phyloP scores from a whole-genome alignment of 2,888 invertebrate species.

The Volucella inanis region DNA sequence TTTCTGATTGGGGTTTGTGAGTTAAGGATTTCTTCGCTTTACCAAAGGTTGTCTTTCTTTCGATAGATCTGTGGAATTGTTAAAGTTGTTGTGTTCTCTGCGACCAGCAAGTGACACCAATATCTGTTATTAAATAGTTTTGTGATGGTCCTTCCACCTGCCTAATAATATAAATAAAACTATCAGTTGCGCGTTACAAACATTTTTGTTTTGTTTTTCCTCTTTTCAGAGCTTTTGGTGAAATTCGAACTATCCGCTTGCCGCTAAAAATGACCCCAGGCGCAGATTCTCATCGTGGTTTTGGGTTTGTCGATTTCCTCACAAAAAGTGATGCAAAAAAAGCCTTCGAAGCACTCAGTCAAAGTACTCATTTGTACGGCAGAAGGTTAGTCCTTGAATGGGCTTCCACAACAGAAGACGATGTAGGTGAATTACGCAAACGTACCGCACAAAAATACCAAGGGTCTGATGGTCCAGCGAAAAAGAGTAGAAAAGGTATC shows the following conservation, averaged over 20 bases:
- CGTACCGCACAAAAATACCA: constrained; percentile 90
- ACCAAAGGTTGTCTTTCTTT: no score
- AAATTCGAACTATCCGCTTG: constrained; percentile 93
- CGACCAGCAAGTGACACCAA: neutral
- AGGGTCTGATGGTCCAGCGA: constrained; percentile 79
- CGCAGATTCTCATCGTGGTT: constrained; percentile 92
- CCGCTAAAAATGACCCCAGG: constrained; percentile 93
- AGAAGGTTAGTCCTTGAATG: constrained; percentile 97
- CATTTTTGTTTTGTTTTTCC: constrained; percentile 6
- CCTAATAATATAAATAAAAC: neutral
- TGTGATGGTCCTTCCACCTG: neutral
- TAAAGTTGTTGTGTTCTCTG: neutral
- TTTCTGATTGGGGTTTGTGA: no score
- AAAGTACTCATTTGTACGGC: constrained; percentile 99
- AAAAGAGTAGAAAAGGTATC: constrained; percentile 83
- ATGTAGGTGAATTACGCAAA: constrained; percentile 92
- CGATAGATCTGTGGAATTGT: no score
- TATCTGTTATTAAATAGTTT: neutral
- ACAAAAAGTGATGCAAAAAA: constrained; percentile 95
- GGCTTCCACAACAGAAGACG: constrained; percentile 87
- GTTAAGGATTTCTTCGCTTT: no score
- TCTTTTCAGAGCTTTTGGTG: constrained; percentile 91
- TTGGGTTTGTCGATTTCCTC: constrained; percentile 97
- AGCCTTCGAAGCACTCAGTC: constrained; percentile 96
- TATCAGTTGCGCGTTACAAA: neutral